Evolutionary conservation across 37 sponge, comb jelly and placozoan genomes (phyloP), one percentile per base, ranked within the genome.

Genomic region (Cladorhizidae sp.): DNA sequence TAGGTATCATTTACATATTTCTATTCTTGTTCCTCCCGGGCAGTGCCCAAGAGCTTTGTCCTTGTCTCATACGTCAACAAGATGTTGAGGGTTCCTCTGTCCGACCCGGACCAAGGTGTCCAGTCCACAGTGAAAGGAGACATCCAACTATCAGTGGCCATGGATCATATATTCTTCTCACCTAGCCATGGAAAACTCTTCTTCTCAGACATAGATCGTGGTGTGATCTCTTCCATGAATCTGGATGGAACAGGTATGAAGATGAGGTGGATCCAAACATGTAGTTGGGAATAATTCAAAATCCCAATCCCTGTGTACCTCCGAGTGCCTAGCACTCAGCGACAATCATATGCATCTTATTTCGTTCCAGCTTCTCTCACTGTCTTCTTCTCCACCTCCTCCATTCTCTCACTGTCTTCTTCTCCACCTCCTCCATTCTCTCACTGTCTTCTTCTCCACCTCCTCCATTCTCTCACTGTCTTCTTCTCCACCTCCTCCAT

Each of bases 91-190:
- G 67, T 65, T 35, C 35, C 67, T 12, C 31, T 65, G 36, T 14
- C 18, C 17, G 11, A 2, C 26, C 67, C 67, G 2, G 67, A 36
- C 7, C 2, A 5, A 32, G 3, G 32, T 12, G 7, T 14, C 36
- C 2, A 31, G 2, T 7, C 18, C 33, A 65, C 67, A 2, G 12
- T 65, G 33, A 65, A 18, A 14, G 67, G 7, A 3, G 32, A 29
- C 35, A 17, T 17, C 32, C 17, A 17, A 2, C 67, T 32, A 2
- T 36, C 73, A 1, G 29, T 79, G 17, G 80, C 87, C 28, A 25
- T 87, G 14, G 87, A 80, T 59, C 73, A 64, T 51, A 21, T 73
- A 8, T 52, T 82, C 20, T 58, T 54, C 5, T 15, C 74, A 28
- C 36, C 52, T 28, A 54, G n/a, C 25, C 54, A 63, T 29, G 83